Conservation (phyloP, 2,888 invertebrate species). For the Limnephilus lunatus region DNA sequence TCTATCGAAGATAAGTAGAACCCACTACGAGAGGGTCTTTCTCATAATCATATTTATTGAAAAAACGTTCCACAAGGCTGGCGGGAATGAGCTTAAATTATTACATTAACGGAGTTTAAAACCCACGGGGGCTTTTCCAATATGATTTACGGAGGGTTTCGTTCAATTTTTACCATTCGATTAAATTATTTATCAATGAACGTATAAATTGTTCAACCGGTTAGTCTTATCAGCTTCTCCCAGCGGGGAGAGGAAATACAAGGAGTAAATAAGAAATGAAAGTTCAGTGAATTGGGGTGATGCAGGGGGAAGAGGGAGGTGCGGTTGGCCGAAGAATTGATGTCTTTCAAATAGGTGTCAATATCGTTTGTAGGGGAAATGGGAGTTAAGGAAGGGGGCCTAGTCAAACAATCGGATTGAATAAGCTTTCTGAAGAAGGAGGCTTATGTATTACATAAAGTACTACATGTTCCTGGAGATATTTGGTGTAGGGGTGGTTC, state of each 20-base stretch:
- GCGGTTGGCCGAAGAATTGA: conserved; percentile 31
- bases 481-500: background rate
- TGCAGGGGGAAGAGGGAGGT: background rate
- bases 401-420: conserved; percentile 34
- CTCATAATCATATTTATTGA: background rate
- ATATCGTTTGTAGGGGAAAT: conserved; percentile 12
- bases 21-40: background rate
- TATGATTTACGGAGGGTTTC: background rate
- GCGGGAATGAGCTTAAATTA: background rate
- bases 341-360: conserved; percentile 42
- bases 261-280: conserved; percentile 30
- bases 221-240: background rate
- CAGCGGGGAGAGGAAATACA: conserved; percentile 7
- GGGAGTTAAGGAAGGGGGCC: conserved; percentile 2
- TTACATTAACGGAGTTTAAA: background rate
- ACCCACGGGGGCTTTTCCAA: background rate
- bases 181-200: conserved; percentile 19
- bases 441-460: background rate
- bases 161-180: background rate
- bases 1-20: background rate
- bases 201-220: background rate
- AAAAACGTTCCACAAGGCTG: background rate
- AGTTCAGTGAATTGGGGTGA: conserved; percentile 4
- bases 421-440: background rate
- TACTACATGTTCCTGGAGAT: background rate